These are phyloP conservation scores for Epistrophe grossulariae DNA, from an alignment of 2,888 invertebrate genomes.

Conservation along the genomic window DNA sequence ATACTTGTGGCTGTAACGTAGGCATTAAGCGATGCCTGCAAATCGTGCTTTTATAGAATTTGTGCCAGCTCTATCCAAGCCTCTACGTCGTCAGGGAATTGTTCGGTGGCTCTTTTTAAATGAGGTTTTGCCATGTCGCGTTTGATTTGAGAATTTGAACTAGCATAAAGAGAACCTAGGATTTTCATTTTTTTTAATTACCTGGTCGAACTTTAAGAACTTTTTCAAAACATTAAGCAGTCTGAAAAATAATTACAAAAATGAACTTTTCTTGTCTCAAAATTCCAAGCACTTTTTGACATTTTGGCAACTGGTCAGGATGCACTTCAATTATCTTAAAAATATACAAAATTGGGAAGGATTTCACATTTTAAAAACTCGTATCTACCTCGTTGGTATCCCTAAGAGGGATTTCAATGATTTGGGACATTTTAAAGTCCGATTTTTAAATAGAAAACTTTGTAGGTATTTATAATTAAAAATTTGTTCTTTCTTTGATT, in stretches of 20 bases:
- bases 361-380: conserved; percentile 23
- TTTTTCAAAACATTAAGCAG: conserved; percentile 99
- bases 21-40: conserved; percentile 94
- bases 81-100: conserved; percentile 99
- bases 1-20: conserved; percentile 97
- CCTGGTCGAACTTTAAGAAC: conserved; percentile 98
- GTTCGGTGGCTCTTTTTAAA: conserved; percentile 97
- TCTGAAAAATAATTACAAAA: conserved; percentile 85
- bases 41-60: conserved; percentile 97
- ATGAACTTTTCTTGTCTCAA: conserved; percentile 93
- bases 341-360: conserved; percentile 71
- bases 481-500: too few species aligned
- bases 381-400: conserved; percentile 93
- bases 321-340: conserved; percentile 96
- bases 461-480: conserved; percentile 42
- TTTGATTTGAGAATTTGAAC: conserved; percentile 94
- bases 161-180: conserved; percentile 97
- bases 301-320: conserved; percentile 96
- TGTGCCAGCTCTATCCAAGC: conserved; percentile 99
- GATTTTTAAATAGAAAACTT: conserved; percentile 32
- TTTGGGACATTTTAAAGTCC: conserved; percentile 84
- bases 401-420: conserved; percentile 95
- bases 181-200: conserved; percentile 99
- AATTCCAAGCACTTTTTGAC: conserved; percentile 97
- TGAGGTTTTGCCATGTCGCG: conserved; percentile 97